A percentile compares a stretch with the other conserved stretches of the same genome.
phyloP scores from a whole-genome alignment of 2,797 vertebrate genomes.

The Paramormyrops hopkinsi region DNA sequence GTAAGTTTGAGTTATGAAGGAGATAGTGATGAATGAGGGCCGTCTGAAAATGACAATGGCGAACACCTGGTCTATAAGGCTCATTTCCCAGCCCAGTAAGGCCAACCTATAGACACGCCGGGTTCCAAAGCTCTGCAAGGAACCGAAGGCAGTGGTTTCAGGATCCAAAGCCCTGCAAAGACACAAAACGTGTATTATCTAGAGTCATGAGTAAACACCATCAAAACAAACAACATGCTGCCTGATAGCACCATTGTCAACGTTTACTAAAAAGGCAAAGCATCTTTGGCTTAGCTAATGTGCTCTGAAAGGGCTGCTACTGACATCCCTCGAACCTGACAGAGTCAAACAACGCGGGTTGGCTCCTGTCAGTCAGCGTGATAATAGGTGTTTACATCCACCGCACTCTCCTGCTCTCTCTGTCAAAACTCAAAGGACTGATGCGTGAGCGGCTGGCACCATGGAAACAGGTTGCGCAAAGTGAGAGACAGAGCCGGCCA shows the following conservation, averaged over 20 bases:
- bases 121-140: neutral
- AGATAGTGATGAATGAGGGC: neutral
- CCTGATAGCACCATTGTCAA: neutral
- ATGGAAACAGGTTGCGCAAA: neutral
- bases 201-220: neutral
- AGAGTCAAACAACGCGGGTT: neutral
- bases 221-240: neutral
- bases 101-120: neutral
- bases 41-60: neutral
- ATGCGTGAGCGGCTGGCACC: neutral
- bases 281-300: neutral
- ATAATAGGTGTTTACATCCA: conserved; percentile 10
- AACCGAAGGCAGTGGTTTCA: neutral
- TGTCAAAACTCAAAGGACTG: neutral
- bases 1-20: neutral
- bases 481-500: neutral
- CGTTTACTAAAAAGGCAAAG: neutral
- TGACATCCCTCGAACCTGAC: neutral
- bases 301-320: neutral
- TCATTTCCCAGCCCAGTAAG: neutral
- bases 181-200: neutral
- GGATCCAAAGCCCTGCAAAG: neutral
- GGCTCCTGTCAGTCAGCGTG: neutral
- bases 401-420: neutral
- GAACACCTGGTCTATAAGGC: neutral